A percentile compares a stretch with the other conserved stretches of the same genome.
Evolutionary conservation across 2,797 vertebrate genomes (phyloP).

Genomic region (Rhynchonycteris naso): DNA sequence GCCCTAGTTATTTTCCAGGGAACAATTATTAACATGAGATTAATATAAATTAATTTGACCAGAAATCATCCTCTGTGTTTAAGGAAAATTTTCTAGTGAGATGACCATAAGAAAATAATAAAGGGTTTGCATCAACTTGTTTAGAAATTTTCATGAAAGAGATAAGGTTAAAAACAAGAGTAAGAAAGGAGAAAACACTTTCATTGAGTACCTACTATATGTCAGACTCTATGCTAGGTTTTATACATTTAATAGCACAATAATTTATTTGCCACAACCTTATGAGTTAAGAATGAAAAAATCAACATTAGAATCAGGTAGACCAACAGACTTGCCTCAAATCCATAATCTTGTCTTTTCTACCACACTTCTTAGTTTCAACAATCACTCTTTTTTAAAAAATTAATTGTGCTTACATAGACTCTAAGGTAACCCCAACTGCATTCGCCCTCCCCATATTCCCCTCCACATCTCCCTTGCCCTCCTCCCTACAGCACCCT

Average conservation of each 20-base stretch:
- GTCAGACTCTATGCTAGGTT: neutral
- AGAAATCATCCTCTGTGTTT: slow-evolving; percentile 27
- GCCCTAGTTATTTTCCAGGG: neutral
- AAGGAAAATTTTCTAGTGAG: neutral
- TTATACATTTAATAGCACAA: neutral
- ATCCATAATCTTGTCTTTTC: neutral
- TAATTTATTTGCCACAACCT: neutral
- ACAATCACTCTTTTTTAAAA: neutral
- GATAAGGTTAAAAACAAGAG: neutral
- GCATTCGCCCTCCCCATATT: too few species aligned
- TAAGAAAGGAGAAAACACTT: neutral
- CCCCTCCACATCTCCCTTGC: too few species aligned
- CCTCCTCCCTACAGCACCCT: too few species aligned
- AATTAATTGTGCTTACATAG: too few species aligned
- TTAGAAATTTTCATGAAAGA: neutral
- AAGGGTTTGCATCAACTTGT: neutral
- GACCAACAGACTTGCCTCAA: neutral
- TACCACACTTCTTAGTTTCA: neutral
- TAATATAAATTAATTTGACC: slow-evolving; percentile 3
- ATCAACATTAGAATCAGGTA: neutral
- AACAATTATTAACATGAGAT: neutral
- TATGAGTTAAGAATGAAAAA: neutral
- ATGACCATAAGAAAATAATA: neutral
- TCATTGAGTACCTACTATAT: neutral
- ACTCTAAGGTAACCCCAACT: too few species aligned